phyloP scores from a whole-genome alignment of 2,888 invertebrate species.

The Sisyra terminalis region DNA sequence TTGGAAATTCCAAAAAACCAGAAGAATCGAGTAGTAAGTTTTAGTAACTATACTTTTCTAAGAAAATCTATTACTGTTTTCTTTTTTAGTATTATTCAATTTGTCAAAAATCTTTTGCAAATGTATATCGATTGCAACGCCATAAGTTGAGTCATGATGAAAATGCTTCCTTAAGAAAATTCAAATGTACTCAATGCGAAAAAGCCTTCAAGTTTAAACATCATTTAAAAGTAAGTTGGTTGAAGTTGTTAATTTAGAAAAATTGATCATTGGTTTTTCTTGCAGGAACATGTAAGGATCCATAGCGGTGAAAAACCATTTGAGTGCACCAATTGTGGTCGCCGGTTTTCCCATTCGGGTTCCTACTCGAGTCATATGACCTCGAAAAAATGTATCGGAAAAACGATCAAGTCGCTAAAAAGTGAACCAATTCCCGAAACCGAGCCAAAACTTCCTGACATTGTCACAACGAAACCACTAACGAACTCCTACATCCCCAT shows the following conservation, averaged over 20 bases:
- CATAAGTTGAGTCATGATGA: conserved; percentile 94
- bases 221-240: conserved; percentile 57
- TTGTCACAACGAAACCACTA: conserved; percentile 27
- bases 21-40: background rate
- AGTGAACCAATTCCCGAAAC: conserved; percentile 19
- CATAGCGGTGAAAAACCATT: conserved; percentile 99
- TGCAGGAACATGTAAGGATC: conserved; percentile 95
- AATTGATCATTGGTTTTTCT: conserved; percentile 15
- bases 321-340: conserved; percentile 93
- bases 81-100: conserved; percentile 67
- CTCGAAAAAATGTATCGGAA: conserved; percentile 94
- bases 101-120: conserved; percentile 83
- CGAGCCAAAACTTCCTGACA: conserved; percentile 12
- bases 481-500: conserved; percentile 55
- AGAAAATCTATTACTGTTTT: too few species aligned
- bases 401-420: conserved; percentile 14
- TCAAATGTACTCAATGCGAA: conserved; percentile 85
- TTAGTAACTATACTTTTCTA: too few species aligned
- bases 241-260: too few species aligned
- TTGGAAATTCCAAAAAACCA: too few species aligned
- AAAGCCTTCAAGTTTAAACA: conserved; percentile 34
- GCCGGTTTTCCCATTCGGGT: conserved; percentile 98
- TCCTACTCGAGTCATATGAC: conserved; percentile 99
- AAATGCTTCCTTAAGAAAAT: conserved; percentile 76
- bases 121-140: conserved; percentile 82